phyloP scores from a whole-genome alignment of 2,113 vertebrate genomes.

The Osmerus mordax region DNA sequence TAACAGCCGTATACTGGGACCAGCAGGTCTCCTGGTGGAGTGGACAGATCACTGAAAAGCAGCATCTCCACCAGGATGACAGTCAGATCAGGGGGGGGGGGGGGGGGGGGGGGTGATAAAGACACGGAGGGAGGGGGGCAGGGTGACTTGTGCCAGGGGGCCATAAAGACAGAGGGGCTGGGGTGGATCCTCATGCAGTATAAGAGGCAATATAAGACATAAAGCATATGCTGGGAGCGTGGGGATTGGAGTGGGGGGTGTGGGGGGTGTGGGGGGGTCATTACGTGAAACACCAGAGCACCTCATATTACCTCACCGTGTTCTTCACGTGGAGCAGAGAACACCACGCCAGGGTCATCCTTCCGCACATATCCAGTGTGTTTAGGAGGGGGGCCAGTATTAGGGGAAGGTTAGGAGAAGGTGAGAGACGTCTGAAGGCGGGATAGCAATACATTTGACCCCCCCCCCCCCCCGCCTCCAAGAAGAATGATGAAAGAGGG shows the following conservation, averaged over 20 bases:
- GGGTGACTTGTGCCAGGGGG: background rate
- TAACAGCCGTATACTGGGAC: no score
- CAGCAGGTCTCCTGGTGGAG: no score
- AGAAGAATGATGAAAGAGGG: conserved; percentile 41
- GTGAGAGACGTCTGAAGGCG: conserved; percentile 59
- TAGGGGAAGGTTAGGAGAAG: conserved; percentile 59
- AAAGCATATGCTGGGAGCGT: conserved; percentile 20
- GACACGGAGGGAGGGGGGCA: conserved; percentile 1
- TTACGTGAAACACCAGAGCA: conserved; percentile 36
- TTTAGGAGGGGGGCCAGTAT: conserved; percentile 28
- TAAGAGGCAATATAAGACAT: conserved; percentile 25
- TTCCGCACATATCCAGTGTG: conserved; percentile 38
- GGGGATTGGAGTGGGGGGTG: background rate
- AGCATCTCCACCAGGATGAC: conserved; percentile 8
- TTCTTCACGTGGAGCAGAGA: conserved; percentile 38
- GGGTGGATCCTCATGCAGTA: conserved; percentile 18
- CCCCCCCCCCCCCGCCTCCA: conserved; percentile 31
- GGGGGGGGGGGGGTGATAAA: conserved; percentile 32
- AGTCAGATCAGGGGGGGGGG: conserved; percentile 8
- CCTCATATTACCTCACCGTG: conserved; percentile 28
- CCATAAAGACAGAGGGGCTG: conserved; percentile 1
- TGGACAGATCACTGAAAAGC: no score
- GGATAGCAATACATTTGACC: conserved; percentile 63
- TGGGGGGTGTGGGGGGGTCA: conserved; percentile 21
- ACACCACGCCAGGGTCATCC: conserved; percentile 36